These are phyloP conservation scores for Drosophila demipolita DNA, from an alignment of 2,888 invertebrate species.

Conservation along the genomic window DNA sequence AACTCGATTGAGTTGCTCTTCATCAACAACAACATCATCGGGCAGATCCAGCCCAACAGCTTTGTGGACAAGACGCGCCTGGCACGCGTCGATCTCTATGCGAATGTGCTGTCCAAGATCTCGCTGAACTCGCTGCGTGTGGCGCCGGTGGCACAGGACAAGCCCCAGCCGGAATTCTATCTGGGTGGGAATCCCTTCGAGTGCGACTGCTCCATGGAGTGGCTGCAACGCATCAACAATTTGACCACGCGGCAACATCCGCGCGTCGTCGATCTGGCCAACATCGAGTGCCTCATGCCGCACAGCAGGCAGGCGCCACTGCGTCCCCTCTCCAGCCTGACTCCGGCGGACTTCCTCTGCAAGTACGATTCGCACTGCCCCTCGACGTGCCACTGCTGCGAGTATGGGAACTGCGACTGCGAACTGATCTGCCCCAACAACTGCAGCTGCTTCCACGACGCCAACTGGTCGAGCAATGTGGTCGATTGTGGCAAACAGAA, in stretches of 20 bases:
- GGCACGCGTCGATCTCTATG: constrained; percentile 95
- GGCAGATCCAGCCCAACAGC: constrained; percentile 92
- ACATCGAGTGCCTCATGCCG: constrained; percentile 94
- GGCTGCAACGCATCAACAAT: constrained; percentile 95
- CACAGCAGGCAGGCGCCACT: constrained; percentile 93
- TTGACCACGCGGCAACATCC: constrained; percentile 94
- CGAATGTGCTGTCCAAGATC: constrained; percentile 93
- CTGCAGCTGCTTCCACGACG: constrained; percentile 97
- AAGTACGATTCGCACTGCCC: constrained; percentile 97
- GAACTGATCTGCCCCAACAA: constrained; percentile 98
- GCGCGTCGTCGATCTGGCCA: constrained; percentile 94
- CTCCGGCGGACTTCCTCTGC: constrained; percentile 94
- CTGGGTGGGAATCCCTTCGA: constrained; percentile 97
- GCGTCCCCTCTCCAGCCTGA: constrained; percentile 91
- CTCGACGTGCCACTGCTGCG: constrained; percentile 97
- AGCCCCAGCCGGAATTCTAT: constrained; percentile 94
- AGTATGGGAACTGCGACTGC: constrained; percentile 98
- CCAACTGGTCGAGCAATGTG: constrained; percentile 96
- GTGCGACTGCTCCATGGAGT: constrained; percentile 98
- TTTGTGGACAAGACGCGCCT: constrained; percentile 94
- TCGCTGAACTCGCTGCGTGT: constrained; percentile 92
- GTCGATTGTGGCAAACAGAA: constrained; percentile 93
- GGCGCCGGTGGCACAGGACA: constrained; percentile 89
- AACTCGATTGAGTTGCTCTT: constrained; percentile 94
- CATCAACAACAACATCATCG: constrained; percentile 95